These are phyloP conservation scores for Heliconius ismenius DNA, from an alignment of 2,888 invertebrate species.

Conservation along the genomic window DNA sequence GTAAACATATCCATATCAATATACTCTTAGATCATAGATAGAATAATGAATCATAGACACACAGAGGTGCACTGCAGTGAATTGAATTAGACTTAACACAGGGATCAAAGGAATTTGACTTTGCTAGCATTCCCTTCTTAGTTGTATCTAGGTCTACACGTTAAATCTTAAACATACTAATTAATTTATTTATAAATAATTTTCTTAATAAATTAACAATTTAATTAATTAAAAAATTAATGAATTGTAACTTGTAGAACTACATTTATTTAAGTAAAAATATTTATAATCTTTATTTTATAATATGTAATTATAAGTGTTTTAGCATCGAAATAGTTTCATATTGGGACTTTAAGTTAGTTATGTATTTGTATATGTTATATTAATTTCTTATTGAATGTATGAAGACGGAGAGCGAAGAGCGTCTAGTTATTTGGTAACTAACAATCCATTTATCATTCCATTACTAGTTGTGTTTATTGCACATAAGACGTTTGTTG, in stretches of 20 bases:
- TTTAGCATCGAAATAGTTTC: not conserved
- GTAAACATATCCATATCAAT: not conserved
- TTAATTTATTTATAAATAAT: not conserved
- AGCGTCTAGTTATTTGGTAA: slow-evolving; percentile 27
- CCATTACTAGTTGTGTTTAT: slow-evolving; percentile 14
- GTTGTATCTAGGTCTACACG: slow-evolving; percentile 19
- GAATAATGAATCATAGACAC: slow-evolving; percentile 27
- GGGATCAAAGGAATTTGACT: slow-evolving; percentile 34
- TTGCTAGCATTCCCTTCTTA: slow-evolving; percentile 8
- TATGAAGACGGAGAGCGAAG: slow-evolving; percentile 16
- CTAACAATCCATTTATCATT: slow-evolving; percentile 33
- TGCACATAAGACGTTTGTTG: slow-evolving; percentile 1
- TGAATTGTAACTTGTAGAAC: slow-evolving; percentile 12
- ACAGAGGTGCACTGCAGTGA: slow-evolving; percentile 58
- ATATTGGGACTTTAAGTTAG: not conserved
- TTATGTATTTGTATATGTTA: not conserved
- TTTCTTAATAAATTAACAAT: no score
- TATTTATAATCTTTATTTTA: slow-evolving; percentile 15
- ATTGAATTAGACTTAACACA: slow-evolving; percentile 51
- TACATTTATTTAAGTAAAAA: not conserved
- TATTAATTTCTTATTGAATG: slow-evolving; percentile 9
- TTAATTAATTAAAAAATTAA: not conserved
- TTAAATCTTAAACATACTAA: not conserved
- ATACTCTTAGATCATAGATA: not conserved
- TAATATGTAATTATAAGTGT: not conserved